Percentiles rank a stretch among this genome's conserved stretches.
phyloP scores from a whole-genome alignment of 2,888 invertebrate genomes.

The Mythimna lalbum region DNA sequence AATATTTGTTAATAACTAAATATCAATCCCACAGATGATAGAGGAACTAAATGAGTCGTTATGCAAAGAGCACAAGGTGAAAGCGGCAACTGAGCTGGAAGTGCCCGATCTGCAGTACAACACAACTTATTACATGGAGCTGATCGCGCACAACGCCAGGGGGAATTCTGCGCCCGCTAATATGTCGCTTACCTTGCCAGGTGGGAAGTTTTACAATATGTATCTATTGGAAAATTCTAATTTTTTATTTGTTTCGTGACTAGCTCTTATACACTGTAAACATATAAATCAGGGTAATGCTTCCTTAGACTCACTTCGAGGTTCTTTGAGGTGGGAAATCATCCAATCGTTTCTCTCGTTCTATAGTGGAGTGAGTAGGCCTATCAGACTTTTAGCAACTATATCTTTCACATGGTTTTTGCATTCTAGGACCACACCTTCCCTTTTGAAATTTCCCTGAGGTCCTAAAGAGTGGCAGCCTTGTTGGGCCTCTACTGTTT shows the following conservation, averaged over 20 bases:
- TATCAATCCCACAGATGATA: slow-evolving; percentile 40
- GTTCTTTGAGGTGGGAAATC: too few species aligned
- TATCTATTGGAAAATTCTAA: background rate
- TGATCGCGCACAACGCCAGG: slow-evolving; percentile 81
- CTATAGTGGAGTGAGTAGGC: too few species aligned
- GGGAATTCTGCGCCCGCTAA: slow-evolving; percentile 79
- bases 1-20: background rate
- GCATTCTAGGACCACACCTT: too few species aligned
- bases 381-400: too few species aligned
- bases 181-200: slow-evolving; percentile 71
- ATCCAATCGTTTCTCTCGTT: too few species aligned
- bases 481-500: too few species aligned
- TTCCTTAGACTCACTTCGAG: too few species aligned
- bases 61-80: slow-evolving; percentile 71
- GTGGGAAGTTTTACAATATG: slow-evolving; percentile 22
- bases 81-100: slow-evolving; percentile 69
- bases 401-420: too few species aligned
- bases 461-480: too few species aligned
- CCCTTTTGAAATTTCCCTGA: too few species aligned
- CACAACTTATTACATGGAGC: slow-evolving; percentile 79
- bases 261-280: background rate
- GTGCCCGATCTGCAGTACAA: slow-evolving; percentile 74
- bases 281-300: background rate
- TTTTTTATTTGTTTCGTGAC: too few species aligned
- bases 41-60: slow-evolving; percentile 61